Evolutionary conservation across 2,797 vertebrate genomes (phyloP).

Genomic region (Bradypodion ventrale): DNA sequence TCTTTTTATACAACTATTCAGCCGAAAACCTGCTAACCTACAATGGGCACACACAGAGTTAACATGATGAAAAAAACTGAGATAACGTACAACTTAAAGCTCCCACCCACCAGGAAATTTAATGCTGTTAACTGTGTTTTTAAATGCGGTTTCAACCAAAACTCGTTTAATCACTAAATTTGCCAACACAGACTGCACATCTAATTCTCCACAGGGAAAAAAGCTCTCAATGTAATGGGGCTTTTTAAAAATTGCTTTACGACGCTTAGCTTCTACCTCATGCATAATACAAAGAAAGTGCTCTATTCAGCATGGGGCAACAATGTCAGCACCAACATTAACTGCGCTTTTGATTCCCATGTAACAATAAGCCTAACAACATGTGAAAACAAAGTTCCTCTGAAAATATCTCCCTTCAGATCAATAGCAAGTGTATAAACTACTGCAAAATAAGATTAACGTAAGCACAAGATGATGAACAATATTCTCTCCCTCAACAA

Average conservation of each 20-base stretch:
- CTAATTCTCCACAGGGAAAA: slow-evolving; percentile 37
- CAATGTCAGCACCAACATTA: not conserved
- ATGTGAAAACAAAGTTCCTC: slow-evolving; percentile 1
- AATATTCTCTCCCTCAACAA: not conserved
- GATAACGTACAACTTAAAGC: not conserved
- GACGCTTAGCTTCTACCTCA: slow-evolving; percentile 30
- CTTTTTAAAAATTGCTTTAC: slow-evolving; percentile 29
- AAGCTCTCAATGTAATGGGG: slow-evolving; percentile 30
- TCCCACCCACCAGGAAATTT: slow-evolving; percentile 17
- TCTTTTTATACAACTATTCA: not conserved
- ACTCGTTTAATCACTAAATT: slow-evolving; percentile 32
- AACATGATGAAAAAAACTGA: not conserved
- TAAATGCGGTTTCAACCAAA: slow-evolving; percentile 33
- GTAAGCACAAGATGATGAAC: slow-evolving; percentile 16
- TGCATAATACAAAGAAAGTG: slow-evolving; percentile 39
- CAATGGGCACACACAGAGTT: not conserved
- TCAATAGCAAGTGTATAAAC: slow-evolving; percentile 16
- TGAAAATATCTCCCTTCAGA: slow-evolving; percentile 12
- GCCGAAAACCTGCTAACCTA: not conserved
- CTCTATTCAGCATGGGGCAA: not conserved
- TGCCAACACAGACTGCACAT: slow-evolving; percentile 26
- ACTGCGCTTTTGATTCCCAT: not conserved
- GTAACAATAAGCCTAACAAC: slow-evolving; percentile 19
- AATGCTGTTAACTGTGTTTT: slow-evolving; percentile 31
- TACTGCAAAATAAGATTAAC: slow-evolving; percentile 26